Base-by-base conservation (phyloP, 2,888 invertebrate genomes). In the Tuberolachnus salignus region DNA sequence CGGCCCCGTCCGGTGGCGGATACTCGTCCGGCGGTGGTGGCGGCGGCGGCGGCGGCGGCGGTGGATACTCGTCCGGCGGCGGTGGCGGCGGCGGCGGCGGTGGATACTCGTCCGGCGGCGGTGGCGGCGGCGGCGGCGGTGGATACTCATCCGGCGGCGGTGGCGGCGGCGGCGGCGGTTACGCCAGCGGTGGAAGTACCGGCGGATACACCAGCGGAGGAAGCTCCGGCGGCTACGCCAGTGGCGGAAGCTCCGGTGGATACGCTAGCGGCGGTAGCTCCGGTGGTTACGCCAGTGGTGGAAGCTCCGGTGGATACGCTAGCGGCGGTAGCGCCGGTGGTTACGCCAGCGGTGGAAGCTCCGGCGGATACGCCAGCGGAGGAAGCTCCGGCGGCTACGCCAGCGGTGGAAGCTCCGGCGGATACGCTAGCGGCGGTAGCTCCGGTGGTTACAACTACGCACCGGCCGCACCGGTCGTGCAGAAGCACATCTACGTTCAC, bases 401-500 rank as follows among this genome's bases (percentile, higher is more conserved):
- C 34, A 74, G 69, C 64, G 75, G 81, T 19, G 14, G 59, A 63
- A 71, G 81, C 16, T 78, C 80, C 51, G 80, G 81, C n/a, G 82
- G 82, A 16, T 81, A 80, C n/a, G 80, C 82, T 51, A 73, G 82
- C 44, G 82, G 81, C 16, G 67, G 74, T 16, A 75, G 82, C 61
- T 80, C 55, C 21, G 82, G n/a, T n/a, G n/a, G 82, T 23, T 87
- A 88, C 23, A 87, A 85, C 83, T 85, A 82, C 86, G 87, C 81
- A 86, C 87, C 81, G 88, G 83, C 82, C 73, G 83, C 83, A 23
- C 89, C 92, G 83, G 87, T 92, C 61, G 91, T 94, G 82, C 93
- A 93, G 85, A 94, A 93, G 85, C 94, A 93, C 88, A 93, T 93
- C 86, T 94, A 94, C 88, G 94, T 94, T 8, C 94, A 94, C 85